These are phyloP conservation scores for Oenanthe oenanthe DNA, from an alignment of 2,113 vertebrate species.

Conservation along the genomic window DNA sequence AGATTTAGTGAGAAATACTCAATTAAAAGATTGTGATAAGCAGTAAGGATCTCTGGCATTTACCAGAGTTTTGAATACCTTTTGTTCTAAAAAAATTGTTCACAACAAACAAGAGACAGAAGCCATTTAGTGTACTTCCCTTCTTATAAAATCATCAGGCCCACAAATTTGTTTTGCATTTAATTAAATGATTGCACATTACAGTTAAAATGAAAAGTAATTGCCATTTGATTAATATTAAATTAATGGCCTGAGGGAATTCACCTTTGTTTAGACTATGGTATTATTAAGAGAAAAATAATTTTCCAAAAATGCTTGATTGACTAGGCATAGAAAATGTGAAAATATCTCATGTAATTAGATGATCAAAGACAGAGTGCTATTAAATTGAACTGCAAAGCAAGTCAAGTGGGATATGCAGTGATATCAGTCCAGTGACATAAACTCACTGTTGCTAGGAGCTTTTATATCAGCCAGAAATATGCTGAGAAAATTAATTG, in stretches of 20 bases:
- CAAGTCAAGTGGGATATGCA: background rate
- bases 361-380: background rate
- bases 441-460: conserved; percentile 31
- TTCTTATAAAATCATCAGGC: background rate
- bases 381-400: background rate
- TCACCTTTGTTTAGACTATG: background rate
- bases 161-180: background rate
- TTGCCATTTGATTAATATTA: conserved; percentile 21
- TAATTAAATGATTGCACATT: conserved; percentile 8
- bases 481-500: conserved; percentile 64
- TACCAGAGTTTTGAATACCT: background rate
- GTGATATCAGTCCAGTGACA: background rate
- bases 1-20: background rate
- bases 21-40: background rate
- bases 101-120: background rate
- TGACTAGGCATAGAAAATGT: background rate
- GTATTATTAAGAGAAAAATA: background rate
- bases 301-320: background rate
- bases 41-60: background rate
- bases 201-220: background rate
- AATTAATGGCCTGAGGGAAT: background rate
- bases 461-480: conserved; percentile 30
- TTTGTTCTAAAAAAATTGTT: background rate
- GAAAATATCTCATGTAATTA: background rate
- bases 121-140: background rate